phyloP scores from a whole-genome alignment of 2,113 vertebrate genomes.

The Ammodytes dubius region DNA sequence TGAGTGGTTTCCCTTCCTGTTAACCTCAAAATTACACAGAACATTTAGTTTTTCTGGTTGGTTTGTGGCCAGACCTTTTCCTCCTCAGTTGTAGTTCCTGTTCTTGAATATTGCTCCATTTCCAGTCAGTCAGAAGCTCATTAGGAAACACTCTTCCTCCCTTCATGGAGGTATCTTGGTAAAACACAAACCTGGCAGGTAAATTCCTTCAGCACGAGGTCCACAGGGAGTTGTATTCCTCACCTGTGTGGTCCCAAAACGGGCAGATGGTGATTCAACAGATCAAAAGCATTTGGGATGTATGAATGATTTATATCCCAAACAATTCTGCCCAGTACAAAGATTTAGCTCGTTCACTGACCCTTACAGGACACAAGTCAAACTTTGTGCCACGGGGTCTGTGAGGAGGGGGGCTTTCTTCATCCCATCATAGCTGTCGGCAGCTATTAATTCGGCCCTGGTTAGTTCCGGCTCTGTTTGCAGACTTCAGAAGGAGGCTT shows the following conservation, averaged over 20 bases:
- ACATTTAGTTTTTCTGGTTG: not conserved
- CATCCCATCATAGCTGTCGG: slow-evolving; percentile 2
- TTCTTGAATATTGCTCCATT: not conserved
- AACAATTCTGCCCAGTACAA: not conserved
- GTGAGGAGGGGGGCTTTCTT: not conserved
- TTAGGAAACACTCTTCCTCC: not conserved
- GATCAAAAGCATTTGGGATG: not conserved
- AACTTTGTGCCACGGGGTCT: not conserved
- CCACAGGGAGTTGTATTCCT: slow-evolving; percentile 5
- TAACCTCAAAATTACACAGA: not conserved
- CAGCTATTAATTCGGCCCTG: slow-evolving; percentile 4
- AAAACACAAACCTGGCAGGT: not conserved
- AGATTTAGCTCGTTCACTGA: slow-evolving; percentile 18
- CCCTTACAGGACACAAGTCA: slow-evolving; percentile 8
- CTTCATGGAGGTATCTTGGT: not conserved
- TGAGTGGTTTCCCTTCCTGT: slow-evolving; percentile 2
- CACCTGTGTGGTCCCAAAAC: not conserved
- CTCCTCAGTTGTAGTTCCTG: not conserved
- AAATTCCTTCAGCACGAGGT: not conserved
- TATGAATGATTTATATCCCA: not conserved
- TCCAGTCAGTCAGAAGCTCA: not conserved
- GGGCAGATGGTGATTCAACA: not conserved
- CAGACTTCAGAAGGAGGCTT: slow-evolving; percentile 39
- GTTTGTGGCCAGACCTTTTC: not conserved
- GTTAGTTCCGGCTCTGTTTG: slow-evolving; percentile 24